phyloP scores from a whole-genome alignment of 2,113 vertebrate species.

The Stercorarius parasiticus region DNA sequence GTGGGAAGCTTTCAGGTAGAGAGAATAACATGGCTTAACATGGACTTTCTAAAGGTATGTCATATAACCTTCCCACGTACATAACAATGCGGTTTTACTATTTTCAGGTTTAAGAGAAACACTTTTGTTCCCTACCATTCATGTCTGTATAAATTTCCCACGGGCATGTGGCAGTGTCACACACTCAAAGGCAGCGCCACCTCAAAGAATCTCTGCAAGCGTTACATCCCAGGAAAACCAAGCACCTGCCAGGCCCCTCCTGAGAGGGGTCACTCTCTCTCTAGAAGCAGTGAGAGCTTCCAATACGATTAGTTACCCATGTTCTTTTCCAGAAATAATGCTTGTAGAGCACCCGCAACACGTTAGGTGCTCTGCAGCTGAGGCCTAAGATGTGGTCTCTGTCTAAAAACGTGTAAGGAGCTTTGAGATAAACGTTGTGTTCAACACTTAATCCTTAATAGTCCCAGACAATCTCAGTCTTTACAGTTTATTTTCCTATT shows the following conservation, averaged over 20 bases:
- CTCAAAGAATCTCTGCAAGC: not conserved
- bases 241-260: not conserved
- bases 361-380: not conserved
- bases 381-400: not conserved
- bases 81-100: not conserved
- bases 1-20: not conserved
- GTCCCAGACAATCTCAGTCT: not conserved
- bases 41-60: not conserved
- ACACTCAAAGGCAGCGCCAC: not conserved
- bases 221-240: not conserved
- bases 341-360: not conserved
- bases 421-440: not conserved
- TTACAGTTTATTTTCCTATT: not conserved
- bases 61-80: not conserved
- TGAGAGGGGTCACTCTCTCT: not conserved
- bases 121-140: not conserved
- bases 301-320: not conserved
- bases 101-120: conserved; percentile 1
- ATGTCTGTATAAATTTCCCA: not conserved
- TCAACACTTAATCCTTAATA: not conserved
- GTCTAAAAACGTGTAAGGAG: not conserved
- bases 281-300: not conserved
- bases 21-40: not conserved
- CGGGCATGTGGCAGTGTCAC: not conserved
- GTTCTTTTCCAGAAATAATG: not conserved